Evolutionary conservation across 2,888 invertebrate genomes (phyloP).

Genomic region (Phaonia tiefii): DNA sequence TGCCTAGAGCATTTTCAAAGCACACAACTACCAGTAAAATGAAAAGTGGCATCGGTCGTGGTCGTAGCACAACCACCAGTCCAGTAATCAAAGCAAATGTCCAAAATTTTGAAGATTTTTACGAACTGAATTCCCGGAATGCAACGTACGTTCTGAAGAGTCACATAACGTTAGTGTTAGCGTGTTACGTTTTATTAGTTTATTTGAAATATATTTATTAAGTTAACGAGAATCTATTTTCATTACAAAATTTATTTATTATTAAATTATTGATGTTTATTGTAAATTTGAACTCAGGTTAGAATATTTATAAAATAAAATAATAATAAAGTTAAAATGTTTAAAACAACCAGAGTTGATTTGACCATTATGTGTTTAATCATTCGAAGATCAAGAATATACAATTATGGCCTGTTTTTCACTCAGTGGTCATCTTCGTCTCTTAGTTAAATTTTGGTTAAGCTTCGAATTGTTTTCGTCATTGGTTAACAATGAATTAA

Average conservation of each 20-base stretch:
- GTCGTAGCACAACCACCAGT: constrained; percentile 21
- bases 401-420: too few relatives aligned
- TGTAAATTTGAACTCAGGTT: constrained; percentile 59
- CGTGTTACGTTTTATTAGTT: constrained; percentile 43
- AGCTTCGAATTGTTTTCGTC: too few relatives aligned
- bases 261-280: constrained; percentile 32
- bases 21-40: background rate
- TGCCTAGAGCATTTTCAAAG: background rate
- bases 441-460: too few relatives aligned
- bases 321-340: constrained; percentile 1
- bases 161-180: constrained; percentile 38
- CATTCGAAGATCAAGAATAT: too few relatives aligned
- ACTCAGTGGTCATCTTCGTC: too few relatives aligned
- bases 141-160: constrained; percentile 3
- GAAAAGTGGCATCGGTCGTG: constrained; percentile 3
- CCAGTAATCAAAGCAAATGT: constrained; percentile 42
- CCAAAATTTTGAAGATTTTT: constrained; percentile 53
- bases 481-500: too few relatives aligned
- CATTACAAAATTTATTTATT: constrained; percentile 46
- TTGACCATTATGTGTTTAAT: too few relatives aligned
- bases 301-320: constrained; percentile 51
- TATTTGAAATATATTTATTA: constrained; percentile 58
- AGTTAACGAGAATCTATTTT: background rate
- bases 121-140: constrained; percentile 36
- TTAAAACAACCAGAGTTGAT: too few relatives aligned